phyloP scores from a whole-genome alignment of 2,888 invertebrate species.

The Rotaria magnacalcarata region DNA sequence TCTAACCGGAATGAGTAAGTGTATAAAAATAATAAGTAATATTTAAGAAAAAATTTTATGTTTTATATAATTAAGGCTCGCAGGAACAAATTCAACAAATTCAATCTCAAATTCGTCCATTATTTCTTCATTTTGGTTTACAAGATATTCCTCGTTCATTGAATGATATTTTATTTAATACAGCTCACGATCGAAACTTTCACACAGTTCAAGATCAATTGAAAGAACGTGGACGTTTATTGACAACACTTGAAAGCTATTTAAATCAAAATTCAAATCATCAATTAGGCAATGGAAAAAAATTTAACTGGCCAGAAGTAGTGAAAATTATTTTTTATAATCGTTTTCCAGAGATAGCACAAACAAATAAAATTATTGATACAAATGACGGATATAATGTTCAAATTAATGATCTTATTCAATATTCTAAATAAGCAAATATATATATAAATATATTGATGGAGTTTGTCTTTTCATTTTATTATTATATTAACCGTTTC shows the following conservation, averaged over 20 bases:
- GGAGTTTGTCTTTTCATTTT: too few species aligned
- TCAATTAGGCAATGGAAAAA: conserved; percentile 3
- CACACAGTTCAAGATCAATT: conserved; percentile 1
- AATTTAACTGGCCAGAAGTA: conserved; percentile 9
- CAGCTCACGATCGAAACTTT: not conserved
- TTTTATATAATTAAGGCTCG: not conserved
- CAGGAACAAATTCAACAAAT: conserved; percentile 27
- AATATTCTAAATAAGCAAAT: conserved; percentile 18
- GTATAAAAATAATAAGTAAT: not conserved
- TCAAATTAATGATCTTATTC: conserved; percentile 20
- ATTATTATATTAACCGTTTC: too few species aligned
- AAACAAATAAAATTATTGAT: not conserved
- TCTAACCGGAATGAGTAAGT: conserved; percentile 27
- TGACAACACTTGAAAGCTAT: not conserved
- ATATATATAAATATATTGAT: too few species aligned
- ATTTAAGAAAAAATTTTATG: not conserved
- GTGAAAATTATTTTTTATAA: conserved; percentile 4
- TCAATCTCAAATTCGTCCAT: conserved; percentile 14
- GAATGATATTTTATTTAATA: conserved; percentile 8
- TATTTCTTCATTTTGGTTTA: conserved; percentile 31
- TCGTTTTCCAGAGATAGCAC: conserved; percentile 8
- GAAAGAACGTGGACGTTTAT: not conserved
- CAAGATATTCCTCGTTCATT: conserved; percentile 31
- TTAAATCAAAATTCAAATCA: not conserved
- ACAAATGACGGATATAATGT: not conserved